These are phyloP conservation scores for Caenorhabditis sp. DNA, from an alignment of 2,888 invertebrate species.

Conservation along the genomic window DNA sequence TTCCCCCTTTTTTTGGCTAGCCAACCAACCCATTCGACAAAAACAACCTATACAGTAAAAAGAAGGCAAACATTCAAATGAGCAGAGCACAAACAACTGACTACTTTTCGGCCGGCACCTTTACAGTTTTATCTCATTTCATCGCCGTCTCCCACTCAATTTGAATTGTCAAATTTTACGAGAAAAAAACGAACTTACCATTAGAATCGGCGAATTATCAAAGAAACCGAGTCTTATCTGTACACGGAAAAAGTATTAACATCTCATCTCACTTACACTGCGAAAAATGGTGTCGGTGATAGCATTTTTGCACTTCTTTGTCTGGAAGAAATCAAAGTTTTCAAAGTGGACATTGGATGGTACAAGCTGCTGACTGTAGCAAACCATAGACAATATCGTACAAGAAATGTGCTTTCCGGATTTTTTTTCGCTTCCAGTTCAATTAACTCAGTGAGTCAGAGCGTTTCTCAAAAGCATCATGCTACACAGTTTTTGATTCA, in stretches of 20 bases:
- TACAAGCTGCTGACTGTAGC: too few species aligned
- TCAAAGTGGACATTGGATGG: too few species aligned
- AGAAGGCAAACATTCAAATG: conserved; percentile 26
- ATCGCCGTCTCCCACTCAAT: not conserved
- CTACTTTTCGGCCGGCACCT: not conserved
- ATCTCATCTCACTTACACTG: conserved; percentile 27
- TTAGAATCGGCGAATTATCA: not conserved
- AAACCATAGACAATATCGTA: too few species aligned
- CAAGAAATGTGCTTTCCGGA: conserved; percentile 9
- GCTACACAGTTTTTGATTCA: conserved; percentile 12
- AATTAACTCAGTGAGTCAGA: conserved; percentile 12
- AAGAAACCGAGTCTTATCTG: not conserved
- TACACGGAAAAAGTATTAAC: too few species aligned
- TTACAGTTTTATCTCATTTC: conserved; percentile 6
- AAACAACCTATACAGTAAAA: conserved; percentile 49
- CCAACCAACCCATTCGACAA: too few species aligned
- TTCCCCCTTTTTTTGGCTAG: too few species aligned
- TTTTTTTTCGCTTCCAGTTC: not conserved
- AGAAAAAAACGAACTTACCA: not conserved
- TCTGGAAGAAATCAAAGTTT: not conserved
- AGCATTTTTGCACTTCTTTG: conserved; percentile 18
- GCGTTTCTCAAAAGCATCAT: too few species aligned
- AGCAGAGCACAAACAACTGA: not conserved
- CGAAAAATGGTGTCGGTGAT: conserved; percentile 42
- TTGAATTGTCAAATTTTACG: not conserved